These are phyloP conservation scores for Neopipo cinnamomea DNA, from an alignment of 2,113 vertebrate genomes.

Conservation along the genomic window DNA sequence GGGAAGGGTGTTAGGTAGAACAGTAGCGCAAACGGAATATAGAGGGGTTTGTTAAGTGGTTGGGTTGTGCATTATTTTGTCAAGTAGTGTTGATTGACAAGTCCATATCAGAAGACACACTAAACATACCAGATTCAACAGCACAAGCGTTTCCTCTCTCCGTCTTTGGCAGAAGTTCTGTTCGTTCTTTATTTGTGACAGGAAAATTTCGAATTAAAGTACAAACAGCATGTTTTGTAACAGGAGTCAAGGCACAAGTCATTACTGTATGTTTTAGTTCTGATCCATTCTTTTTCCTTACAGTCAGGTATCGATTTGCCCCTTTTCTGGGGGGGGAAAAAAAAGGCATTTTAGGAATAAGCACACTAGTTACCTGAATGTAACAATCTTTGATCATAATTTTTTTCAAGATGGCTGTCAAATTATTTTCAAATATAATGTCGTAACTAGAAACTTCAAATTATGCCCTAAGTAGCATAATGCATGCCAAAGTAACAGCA, in stretches of 20 bases:
- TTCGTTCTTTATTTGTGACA: conserved; percentile 83
- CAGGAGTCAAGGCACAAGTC: conserved; percentile 79
- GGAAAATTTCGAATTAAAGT: conserved; percentile 87
- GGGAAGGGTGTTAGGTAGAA: background rate
- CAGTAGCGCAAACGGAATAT: background rate
- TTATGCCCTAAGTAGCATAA: background rate
- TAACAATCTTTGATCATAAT: background rate
- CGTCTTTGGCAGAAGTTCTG: conserved; percentile 81
- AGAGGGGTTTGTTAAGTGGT: background rate
- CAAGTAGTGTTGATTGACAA: background rate
- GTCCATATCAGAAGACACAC: conserved; percentile 8
- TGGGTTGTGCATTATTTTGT: background rate
- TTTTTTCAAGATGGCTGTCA: background rate
- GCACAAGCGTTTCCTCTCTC: conserved; percentile 71
- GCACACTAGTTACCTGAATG: background rate
- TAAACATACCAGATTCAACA: conserved; percentile 78
- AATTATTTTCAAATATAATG: background rate
- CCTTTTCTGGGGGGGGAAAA: conserved; percentile 81
- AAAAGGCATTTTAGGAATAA: background rate
- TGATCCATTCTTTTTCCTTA: conserved; percentile 85
- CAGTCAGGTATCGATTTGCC: conserved; percentile 81
- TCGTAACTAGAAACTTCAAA: background rate
- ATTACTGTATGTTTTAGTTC: conserved; percentile 74
- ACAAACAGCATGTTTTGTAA: conserved; percentile 72
- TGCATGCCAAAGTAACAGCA: background rate